These are phyloP conservation scores for Rafetus swinhoei DNA, from an alignment of 2,113 vertebrate species.

Conservation along the genomic window DNA sequence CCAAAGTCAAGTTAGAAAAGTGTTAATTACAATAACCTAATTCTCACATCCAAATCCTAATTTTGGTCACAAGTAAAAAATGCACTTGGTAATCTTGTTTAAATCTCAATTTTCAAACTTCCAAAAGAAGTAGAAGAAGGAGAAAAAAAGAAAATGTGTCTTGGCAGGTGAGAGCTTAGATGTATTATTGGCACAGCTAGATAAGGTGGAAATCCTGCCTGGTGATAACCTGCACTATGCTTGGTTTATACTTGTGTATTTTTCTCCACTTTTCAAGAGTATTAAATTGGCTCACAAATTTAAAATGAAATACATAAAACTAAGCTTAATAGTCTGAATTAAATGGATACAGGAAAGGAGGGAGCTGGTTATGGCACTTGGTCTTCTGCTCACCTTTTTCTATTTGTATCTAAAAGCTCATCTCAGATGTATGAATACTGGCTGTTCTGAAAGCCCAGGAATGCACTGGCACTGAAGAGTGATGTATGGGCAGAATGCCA, in stretches of 20 bases:
- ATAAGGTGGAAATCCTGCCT: not conserved
- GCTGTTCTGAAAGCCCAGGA: no score
- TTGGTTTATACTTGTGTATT: not conserved
- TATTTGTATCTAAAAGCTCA: not conserved
- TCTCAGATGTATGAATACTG: accelerated
- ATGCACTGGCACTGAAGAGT: not conserved
- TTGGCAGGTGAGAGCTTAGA: not conserved
- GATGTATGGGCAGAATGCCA: accelerated
- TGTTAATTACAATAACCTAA: not conserved
- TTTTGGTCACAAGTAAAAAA: not conserved
- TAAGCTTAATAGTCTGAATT: not conserved
- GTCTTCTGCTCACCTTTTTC: not conserved
- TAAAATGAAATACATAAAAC: not conserved
- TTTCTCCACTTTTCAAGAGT: not conserved
- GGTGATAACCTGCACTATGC: not conserved
- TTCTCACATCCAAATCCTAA: not conserved
- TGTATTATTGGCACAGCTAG: accelerated
- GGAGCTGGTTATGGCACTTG: not conserved
- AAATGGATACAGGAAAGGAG: not conserved
- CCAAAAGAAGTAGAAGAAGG: not conserved
- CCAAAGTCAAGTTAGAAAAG: not conserved
- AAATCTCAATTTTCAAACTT: not conserved
- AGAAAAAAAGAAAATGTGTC: not conserved
- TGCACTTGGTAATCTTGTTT: not conserved
- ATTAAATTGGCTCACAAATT: not conserved